These are phyloP conservation scores for Leptinotarsa juncta DNA, from an alignment of 2,888 invertebrate species.

Conservation along the genomic window DNA sequence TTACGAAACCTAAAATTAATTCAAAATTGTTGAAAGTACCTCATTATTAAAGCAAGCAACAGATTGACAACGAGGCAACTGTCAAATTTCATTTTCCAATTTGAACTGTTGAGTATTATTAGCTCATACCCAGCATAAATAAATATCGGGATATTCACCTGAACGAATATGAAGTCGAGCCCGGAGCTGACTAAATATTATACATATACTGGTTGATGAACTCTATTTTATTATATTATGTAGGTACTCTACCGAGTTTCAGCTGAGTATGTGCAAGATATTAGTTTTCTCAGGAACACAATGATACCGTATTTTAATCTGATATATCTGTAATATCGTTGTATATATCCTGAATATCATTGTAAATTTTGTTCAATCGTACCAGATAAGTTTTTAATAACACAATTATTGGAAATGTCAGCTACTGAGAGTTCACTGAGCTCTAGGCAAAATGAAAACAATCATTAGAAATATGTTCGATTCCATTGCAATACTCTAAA, in stretches of 20 bases:
- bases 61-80: constrained; percentile 1
- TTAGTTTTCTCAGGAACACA: constrained; percentile 27
- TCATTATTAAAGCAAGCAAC: too few species aligned
- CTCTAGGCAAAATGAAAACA: too few species aligned
- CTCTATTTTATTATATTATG: constrained; percentile 45
- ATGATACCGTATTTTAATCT: neutral
- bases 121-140: constrained; percentile 27
- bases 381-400: too few species aligned
- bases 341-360: too few species aligned
- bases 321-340: neutral
- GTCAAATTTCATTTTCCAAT: constrained; percentile 14
- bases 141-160: constrained; percentile 31
- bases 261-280: constrained; percentile 21
- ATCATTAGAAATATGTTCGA: too few species aligned
- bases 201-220: constrained; percentile 44
- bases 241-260: constrained; percentile 35
- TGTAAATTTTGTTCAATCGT: too few species aligned
- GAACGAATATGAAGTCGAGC: constrained; percentile 23
- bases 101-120: constrained; percentile 27
- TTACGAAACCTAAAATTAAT: neutral
- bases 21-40: neutral
- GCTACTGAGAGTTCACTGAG: too few species aligned
- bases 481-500: too few species aligned
- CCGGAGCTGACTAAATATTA: constrained; percentile 45
- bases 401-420: too few species aligned